Conservation (phyloP, 2,888 invertebrate genomes). For the Hipparchia sbordonii region DNA sequence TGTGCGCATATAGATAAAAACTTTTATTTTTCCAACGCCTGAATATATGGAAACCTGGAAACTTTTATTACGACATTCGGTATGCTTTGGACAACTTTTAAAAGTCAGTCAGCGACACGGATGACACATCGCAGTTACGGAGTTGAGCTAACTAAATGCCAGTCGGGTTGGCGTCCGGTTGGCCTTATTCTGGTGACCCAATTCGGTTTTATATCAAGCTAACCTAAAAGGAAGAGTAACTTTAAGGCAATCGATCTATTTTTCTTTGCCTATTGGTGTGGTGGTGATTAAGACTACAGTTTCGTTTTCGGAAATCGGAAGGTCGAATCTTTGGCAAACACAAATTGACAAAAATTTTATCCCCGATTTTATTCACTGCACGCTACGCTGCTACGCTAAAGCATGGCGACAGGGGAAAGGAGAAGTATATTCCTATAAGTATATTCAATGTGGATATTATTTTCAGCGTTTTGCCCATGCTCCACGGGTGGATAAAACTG, state of each 20-base stretch:
- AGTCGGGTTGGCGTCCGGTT: conserved; percentile 17
- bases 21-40: not conserved
- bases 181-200: conserved; percentile 12
- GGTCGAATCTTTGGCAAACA: too few relatives aligned
- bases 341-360: too few relatives aligned
- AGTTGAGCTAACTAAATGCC: conserved; percentile 13
- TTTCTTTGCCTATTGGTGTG: too few relatives aligned
- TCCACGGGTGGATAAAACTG: too few relatives aligned
- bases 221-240: not conserved
- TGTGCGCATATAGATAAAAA: not conserved
- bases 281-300: too few relatives aligned
- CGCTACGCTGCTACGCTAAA: too few relatives aligned
- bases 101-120: conserved; percentile 15
- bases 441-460: too few relatives aligned
- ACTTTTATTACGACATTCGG: not conserved
- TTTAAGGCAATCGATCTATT: not conserved
- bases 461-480: too few relatives aligned
- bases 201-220: not conserved
- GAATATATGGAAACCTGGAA: not conserved
- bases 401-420: too few relatives aligned
- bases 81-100: conserved; percentile 8
- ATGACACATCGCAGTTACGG: conserved; percentile 17
- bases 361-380: too few relatives aligned
- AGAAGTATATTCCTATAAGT: too few relatives aligned
- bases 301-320: too few relatives aligned